These are phyloP conservation scores for Trachemys scripta DNA, from an alignment of 2,113 vertebrate species.

Conservation along the genomic window DNA sequence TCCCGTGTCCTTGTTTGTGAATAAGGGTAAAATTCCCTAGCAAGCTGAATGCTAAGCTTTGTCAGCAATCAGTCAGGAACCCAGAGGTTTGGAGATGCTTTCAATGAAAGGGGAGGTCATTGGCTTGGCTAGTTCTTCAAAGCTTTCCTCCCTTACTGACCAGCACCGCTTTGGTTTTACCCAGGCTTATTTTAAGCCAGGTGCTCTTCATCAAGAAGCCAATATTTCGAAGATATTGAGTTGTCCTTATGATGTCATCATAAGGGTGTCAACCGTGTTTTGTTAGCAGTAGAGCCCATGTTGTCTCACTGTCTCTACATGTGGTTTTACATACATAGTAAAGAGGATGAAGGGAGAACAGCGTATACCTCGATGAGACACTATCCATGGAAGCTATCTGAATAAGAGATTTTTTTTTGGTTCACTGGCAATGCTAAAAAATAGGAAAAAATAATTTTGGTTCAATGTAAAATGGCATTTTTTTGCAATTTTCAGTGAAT, in stretches of 20 bases:
- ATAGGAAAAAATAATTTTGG: neutral
- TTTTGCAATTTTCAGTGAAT: neutral
- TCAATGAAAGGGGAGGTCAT: neutral
- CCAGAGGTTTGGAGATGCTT: neutral
- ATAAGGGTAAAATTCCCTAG: neutral
- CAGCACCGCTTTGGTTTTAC: neutral
- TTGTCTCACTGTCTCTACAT: neutral
- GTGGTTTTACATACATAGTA: accelerated
- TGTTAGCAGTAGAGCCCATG: neutral
- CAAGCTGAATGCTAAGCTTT: accelerated
- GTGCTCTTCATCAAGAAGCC: neutral
- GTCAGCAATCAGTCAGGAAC: neutral
- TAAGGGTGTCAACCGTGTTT: neutral
- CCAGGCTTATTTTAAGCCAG: neutral
- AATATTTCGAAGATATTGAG: too few relatives aligned
- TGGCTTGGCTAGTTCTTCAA: neutral
- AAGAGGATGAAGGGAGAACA: neutral
- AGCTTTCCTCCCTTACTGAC: neutral
- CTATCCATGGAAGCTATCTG: neutral
- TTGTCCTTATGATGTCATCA: neutral
- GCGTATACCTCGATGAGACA: neutral
- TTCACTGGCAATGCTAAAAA: neutral
- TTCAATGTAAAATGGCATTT: neutral
- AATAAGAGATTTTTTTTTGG: neutral
- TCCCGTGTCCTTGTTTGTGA: neutral